These are phyloP conservation scores for Microtus oregoni DNA, from an alignment of 2,113 vertebrate genomes.

Conservation along the genomic window DNA sequence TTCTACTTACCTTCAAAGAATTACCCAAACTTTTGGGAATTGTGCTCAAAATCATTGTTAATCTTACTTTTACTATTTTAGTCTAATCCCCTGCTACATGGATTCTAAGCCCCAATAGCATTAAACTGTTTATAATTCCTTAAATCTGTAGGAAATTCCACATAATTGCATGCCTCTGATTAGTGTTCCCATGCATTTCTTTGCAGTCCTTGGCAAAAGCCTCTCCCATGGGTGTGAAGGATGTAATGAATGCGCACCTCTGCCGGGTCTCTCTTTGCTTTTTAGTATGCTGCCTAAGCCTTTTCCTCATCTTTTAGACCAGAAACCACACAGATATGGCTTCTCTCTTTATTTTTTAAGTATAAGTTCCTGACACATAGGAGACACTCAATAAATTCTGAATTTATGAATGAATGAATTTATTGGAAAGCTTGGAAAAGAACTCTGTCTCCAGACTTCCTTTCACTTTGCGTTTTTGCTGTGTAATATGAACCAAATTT, in stretches of 20 bases:
- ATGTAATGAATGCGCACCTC: too few species aligned
- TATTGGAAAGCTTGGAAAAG: slow-evolving; percentile 68
- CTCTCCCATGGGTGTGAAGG: background rate
- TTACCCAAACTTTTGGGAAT: background rate
- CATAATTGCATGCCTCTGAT: background rate
- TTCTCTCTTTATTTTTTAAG: background rate
- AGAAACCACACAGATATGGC: background rate
- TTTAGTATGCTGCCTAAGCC: background rate
- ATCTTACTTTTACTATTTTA: background rate
- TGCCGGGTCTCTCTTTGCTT: background rate
- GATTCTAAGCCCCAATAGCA: background rate
- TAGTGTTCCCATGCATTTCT: background rate
- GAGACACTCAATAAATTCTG: slow-evolving; percentile 62
- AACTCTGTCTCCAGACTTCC: slow-evolving; percentile 71
- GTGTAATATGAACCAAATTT: slow-evolving; percentile 69
- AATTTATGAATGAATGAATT: slow-evolving; percentile 75
- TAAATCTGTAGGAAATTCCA: background rate
- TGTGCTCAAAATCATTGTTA: background rate
- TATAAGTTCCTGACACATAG: slow-evolving; percentile 40
- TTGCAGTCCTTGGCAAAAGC: background rate
- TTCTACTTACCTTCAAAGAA: background rate
- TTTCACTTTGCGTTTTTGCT: slow-evolving; percentile 65
- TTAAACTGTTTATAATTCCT: background rate
- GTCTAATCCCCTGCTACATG: background rate
- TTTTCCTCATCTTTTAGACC: background rate